Evolutionary conservation across 2,797 vertebrate species (phyloP), one percentile per base, ranked within the genome.

Genomic region (Dryobates pubescens): DNA sequence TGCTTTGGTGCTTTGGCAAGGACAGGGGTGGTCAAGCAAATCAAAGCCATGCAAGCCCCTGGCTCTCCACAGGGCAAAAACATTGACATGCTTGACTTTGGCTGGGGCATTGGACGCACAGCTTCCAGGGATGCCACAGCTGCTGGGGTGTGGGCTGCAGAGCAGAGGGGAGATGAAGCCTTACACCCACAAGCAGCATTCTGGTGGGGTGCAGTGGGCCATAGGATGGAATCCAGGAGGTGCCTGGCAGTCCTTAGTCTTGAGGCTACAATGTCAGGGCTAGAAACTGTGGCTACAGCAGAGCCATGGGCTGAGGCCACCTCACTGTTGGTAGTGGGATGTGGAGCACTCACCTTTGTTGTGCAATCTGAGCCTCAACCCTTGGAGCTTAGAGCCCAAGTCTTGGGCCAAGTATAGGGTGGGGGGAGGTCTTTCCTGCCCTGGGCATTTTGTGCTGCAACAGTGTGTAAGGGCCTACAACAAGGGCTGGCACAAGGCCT

Each of bases 221-320:
- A 3, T 3, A 27, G 78, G 9, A 12, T 2, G 17, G 26, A 38
- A 57, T 43, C 12, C 5, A 1, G 34, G 68, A n/a, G 38, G 3
- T 53, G 41, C 47, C 34, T 0, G 0, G 7, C 67, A 74, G 38
- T 49, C 10, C 38, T 10, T n/a, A 45, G 30, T 34, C 22, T 15
- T n/a, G 43, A 36, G 30, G 13, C 11, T 38, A 17, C 27, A 5
- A 0, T 7, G 4, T 1, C 0, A 0, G 45, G 53, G 51, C 13
- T 26, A 54, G 23, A 13, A 51, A 51, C 49, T 24, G 49, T 29
- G 15, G 32, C 58, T 36, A 36, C 19, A 32, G 43, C 62, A 59
- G 74, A 36, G 63, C 63, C 20, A 0, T 5, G 36, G 57, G 26
- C 27, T 2, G 2, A 49, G 32, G 24, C 10, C 56, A 6, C 17